Base-by-base conservation (phyloP, 2,888 invertebrate species). In the Leucophenga montana region DNA sequence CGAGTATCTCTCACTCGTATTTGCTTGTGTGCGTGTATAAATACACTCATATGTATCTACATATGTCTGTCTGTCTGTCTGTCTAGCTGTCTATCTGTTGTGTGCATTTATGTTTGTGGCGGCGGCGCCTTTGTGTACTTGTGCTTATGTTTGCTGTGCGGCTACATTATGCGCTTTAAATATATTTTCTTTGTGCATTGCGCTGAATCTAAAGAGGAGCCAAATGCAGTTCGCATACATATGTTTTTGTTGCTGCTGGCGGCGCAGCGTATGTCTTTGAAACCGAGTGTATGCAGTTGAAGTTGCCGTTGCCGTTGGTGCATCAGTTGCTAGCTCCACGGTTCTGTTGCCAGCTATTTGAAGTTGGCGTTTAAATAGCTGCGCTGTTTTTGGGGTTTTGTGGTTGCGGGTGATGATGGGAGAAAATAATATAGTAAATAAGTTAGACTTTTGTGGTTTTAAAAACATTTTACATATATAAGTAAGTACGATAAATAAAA, bases 1-100 rank as follows among this genome's bases (percentile, higher is more conserved):
- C 75, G 75, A 54, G 57, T 22, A 27, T 22, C 13, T 13, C 57
- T 14, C 14, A 57, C 27, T 27, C 27, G 27, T 27, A 27, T 27
- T 48, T 61, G 56, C 56, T 33, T 62, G 44, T 68, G 20, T 62
- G 44, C 66, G 22, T 16, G 5, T 6, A 48, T 16, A 48, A 11
- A 16, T 16, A 16, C 18, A 16, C 22, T 8, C 56, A 48, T 64
- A 33, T 20, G 13, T 61, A 18, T 59, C 22, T 44, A 5, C 31
- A 11, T 46, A 57, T 61, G 69, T n/a, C n/a, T n/a, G n/a, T n/a
- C n/a, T n/a, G n/a, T n/a, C n/a, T n/a, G n/a, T n/a, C n/a, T n/a
- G n/a, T n/a, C n/a, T n/a, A n/a, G n/a, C n/a, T 66, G 57, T 69
- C 44, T 44, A 39, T 46, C 14, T 14, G 50, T 56, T 53, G 61